These are phyloP conservation scores for Cynocephalus volans DNA, from an alignment of 2,113 vertebrate genomes.

Conservation along the genomic window DNA sequence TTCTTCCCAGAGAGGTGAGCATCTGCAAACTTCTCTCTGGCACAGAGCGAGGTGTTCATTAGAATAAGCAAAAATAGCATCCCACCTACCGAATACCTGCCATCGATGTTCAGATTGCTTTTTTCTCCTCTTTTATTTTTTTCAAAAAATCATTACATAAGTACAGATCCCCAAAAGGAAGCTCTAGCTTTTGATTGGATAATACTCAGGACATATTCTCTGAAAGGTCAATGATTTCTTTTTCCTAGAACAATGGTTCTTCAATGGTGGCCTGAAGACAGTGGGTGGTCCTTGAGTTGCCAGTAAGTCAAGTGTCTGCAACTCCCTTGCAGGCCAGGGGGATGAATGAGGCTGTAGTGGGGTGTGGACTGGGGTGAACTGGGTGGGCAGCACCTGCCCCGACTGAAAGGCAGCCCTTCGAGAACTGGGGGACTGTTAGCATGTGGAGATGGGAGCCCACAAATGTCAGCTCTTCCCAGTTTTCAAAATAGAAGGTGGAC, in stretches of 20 bases:
- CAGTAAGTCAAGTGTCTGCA: not conserved
- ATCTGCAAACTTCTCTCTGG: not conserved
- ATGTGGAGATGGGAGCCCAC: not conserved
- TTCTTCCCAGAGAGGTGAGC: slow-evolving; percentile 55
- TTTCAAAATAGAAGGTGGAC: not conserved
- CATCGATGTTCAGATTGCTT: not conserved
- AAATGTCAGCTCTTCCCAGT: not conserved
- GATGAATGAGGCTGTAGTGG: not conserved
- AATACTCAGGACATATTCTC: not conserved
- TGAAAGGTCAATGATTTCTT: not conserved
- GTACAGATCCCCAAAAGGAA: slow-evolving; percentile 13
- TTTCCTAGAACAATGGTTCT: not conserved
- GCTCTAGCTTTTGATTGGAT: not conserved
- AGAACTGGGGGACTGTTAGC: not conserved
- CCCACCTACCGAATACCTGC: slow-evolving; percentile 26
- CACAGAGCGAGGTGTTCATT: slow-evolving; percentile 19
- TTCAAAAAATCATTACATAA: slow-evolving; percentile 56
- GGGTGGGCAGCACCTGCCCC: not conserved
- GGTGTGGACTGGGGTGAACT: not conserved
- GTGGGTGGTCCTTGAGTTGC: slow-evolving; percentile 43
- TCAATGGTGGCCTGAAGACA: slow-evolving; percentile 48
- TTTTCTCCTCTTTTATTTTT: not conserved
- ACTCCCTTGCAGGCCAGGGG: not conserved
- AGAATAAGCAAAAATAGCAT: slow-evolving; percentile 64
- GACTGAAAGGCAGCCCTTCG: no score